Percentiles rank a stretch among this genome's conserved stretches.
These are phyloP conservation scores for Centrocercus urophasianus DNA, from an alignment of 2,113 vertebrate species.

Conservation along the genomic window DNA sequence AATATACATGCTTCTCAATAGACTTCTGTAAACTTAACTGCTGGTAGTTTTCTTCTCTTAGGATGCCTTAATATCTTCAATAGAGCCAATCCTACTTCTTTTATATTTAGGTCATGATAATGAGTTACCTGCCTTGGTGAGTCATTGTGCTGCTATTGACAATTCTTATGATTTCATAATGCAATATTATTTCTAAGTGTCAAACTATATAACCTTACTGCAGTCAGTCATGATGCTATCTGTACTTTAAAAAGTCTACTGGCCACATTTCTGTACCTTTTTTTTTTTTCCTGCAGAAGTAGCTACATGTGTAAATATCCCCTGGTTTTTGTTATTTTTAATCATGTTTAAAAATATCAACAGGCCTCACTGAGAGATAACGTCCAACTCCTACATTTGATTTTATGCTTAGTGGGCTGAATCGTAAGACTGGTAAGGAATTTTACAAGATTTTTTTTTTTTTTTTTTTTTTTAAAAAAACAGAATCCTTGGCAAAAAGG, in stretches of 20 bases:
- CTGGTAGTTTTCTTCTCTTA: not conserved
- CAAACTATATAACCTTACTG: not conserved
- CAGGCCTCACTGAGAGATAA: constrained; percentile 8
- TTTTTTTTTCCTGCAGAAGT: not conserved
- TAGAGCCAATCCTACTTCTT: not conserved
- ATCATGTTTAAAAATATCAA: not conserved
- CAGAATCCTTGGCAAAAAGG: constrained; percentile 13
- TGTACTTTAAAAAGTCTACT: not conserved
- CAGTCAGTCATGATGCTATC: not conserved
- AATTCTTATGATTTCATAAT: constrained; percentile 24
- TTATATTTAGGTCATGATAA: constrained; percentile 51
- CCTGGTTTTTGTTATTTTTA: not conserved
- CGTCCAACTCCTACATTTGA: constrained; percentile 15
- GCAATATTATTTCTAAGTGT: constrained; percentile 17
- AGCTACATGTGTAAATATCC: not conserved
- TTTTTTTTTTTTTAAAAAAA: not conserved
- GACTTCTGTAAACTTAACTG: not conserved
- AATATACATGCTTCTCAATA: not conserved
- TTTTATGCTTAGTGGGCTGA: constrained; percentile 51
- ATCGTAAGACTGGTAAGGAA: constrained; percentile 35
- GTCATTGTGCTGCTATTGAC: constrained; percentile 38
- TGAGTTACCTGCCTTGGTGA: constrained; percentile 40
- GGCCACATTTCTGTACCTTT: not conserved
- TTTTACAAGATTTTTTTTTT: not conserved
- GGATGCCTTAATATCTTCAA: not conserved